phyloP scores from a whole-genome alignment of 2,888 invertebrate species.

The Tineola bisselliella region DNA sequence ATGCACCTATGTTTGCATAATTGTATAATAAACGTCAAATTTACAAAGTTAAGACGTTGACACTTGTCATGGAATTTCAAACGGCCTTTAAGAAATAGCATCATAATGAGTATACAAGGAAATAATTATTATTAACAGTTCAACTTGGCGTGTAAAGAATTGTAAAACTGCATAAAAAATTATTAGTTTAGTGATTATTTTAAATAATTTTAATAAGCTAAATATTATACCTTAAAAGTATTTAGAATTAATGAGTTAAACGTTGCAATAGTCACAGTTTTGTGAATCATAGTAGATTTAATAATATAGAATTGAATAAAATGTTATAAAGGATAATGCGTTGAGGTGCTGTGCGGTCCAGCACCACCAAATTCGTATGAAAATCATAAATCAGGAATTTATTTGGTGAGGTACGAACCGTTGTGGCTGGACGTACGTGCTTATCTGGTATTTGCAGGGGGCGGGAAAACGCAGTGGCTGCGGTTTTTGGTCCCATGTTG shows the following conservation, averaged over 20 bases:
- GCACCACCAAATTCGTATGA: constrained; percentile 24
- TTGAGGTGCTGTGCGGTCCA: background rate
- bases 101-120: background rate
- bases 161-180: no score
- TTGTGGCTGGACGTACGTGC: constrained; percentile 50
- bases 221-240: no score
- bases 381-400: constrained; percentile 62
- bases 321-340: background rate
- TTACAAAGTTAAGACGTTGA: constrained; percentile 10
- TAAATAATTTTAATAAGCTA: no score
- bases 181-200: no score
- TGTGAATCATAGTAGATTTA: background rate
- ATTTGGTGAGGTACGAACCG: constrained; percentile 49
- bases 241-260: no score
- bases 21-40: constrained; percentile 8
- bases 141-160: background rate
- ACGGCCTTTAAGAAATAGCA: background rate
- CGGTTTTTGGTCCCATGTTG: constrained; percentile 46
- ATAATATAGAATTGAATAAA: background rate
- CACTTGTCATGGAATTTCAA: constrained; percentile 4
- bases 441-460: constrained; percentile 59
- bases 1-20: constrained; percentile 1
- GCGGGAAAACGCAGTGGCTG: constrained; percentile 30
- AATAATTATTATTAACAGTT: background rate
- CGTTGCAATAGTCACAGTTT: no score